Percentiles rank a stretch among this genome's conserved stretches.
Evolutionary conservation across 2,888 invertebrate species (phyloP).

Genomic region (Theodoxus fluviatilis): DNA sequence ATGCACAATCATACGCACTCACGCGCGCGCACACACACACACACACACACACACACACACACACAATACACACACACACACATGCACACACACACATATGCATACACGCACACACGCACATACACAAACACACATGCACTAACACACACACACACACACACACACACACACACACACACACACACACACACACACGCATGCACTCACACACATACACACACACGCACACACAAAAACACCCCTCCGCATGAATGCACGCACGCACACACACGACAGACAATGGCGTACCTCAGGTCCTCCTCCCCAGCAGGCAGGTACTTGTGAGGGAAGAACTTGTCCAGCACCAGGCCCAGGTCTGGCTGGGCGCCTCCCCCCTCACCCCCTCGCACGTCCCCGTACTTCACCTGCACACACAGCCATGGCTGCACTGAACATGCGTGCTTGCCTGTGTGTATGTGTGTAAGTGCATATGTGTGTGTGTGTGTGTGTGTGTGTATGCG

Average conservation of each 20-base stretch:
- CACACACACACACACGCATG: neutral
- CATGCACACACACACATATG: slow-evolving; percentile 2
- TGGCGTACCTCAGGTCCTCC: slow-evolving; percentile 71
- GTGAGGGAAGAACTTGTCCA: slow-evolving; percentile 70
- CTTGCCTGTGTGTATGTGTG: neutral
- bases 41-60: neutral
- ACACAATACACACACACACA: neutral
- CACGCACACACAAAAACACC: neutral
- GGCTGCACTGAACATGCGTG: neutral
- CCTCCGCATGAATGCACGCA: neutral
- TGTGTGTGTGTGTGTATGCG: no score
- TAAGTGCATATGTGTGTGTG: no score
- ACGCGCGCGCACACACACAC: slow-evolving; percentile 1
- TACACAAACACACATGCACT: neutral
- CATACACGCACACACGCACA: neutral
- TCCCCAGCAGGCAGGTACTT: slow-evolving; percentile 81
- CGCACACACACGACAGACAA: slow-evolving; percentile 2
- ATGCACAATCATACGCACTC: neutral
- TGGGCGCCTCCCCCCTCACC: no score
- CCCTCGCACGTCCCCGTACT: slow-evolving; percentile 84
- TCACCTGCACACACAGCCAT: slow-evolving; percentile 71
- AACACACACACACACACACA: neutral
- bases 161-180: slow-evolving; percentile 11
- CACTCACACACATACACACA: neutral
- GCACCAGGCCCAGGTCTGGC: slow-evolving; percentile 66